Evolutionary conservation across 2,888 invertebrate genomes (phyloP), one percentile per base, ranked within the genome.

Genomic region (Choreutis nemorana): DNA sequence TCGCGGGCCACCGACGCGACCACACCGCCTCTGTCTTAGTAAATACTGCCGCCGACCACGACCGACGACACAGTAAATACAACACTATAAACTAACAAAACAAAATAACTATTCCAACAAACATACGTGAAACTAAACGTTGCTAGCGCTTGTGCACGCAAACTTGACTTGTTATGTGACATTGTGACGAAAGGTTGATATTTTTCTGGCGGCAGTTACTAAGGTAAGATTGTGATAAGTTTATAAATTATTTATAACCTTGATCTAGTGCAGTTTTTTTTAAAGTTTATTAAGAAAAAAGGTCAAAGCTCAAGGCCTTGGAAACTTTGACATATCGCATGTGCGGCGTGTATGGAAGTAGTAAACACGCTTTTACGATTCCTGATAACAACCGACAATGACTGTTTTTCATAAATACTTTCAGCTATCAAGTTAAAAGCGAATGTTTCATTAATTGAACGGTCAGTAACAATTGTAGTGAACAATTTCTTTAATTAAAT

Each of bases 31-130:
- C 50, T 54, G 44, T 36, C 45, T 42, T 50, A 14, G 11, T 55
- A 61, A 63, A 70, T 63, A 58, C 60, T 53, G 58, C 62, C 66
- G 57, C 53, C 56, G 48, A 54, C 48, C 50, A 48, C 50, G 45
- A 54, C 31, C 20, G 29, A 28, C 34, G 14, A 14, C 29, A 35
- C 32, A 30, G 15, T 28, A 26, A 15, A 32, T 23, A 22, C 23
- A 34, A 29, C 32, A 31, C 11, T 12, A 7, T 13, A 13, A 5
- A 23, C 26, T 14, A 24, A 30, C 18, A 32, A 22, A 12, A 28
- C 30, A 9, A 8, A 23, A 23, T 7, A 11, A 11, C 11, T 11
- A 13, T 13, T n/a, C 23, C 5, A 23, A 23, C 9, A 4, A 23
- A 23, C 9, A 5, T 5, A 23, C 9, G 2, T 23, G 23, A n/a